Evolutionary conservation across 2,797 vertebrate genomes (phyloP), one percentile per base, ranked within the genome.

Genomic region (Tadarida brasiliensis): DNA sequence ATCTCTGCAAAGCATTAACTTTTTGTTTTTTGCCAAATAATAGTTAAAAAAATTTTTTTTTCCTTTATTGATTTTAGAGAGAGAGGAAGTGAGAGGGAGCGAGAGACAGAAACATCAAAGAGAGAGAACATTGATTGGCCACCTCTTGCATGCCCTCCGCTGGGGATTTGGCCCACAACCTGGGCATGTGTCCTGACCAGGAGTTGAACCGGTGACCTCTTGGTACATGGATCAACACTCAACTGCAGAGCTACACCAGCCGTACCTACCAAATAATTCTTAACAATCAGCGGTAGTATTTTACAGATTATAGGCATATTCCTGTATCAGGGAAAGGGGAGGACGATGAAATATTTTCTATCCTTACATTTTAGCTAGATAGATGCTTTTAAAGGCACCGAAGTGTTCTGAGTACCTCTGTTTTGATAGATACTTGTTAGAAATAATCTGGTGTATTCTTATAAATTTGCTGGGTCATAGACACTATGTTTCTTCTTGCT

Each of bases 341-440:
- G 16, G 12, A 73, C 20, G 15, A 70, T 57, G 26, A 8, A 19
- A 82, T 88, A 49, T 74, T 68, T 88, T 76, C 20, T 11, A 49
- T 68, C 5, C 12, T 65, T 28, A 49, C 15, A 54, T 76, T 22
- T 33, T 47, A 61, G 20, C 6, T 28, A 70, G 12, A 70, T 1
- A 87, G 49, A 70, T 73, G 11, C 4, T 12, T 90, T 73, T 76
- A 30, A 84, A 97, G 26, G 20, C 19, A 83, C 7, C 3, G 15
- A 78, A 65, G 54, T 54, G 54, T 68, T 70, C 93, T 91, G 28
- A 39, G 11, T 15, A 3, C 9, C 33, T 80, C 71, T 68, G 1
- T 93, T 91, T 91, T 63, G 20, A 87, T 2, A 93, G 91, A 77
- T 61, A 77, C 3, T 89, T 65, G 11, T 35, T 88, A 68, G 39